These are phyloP conservation scores for Melieria omissa DNA, from an alignment of 2,888 invertebrate species.

Conservation along the genomic window DNA sequence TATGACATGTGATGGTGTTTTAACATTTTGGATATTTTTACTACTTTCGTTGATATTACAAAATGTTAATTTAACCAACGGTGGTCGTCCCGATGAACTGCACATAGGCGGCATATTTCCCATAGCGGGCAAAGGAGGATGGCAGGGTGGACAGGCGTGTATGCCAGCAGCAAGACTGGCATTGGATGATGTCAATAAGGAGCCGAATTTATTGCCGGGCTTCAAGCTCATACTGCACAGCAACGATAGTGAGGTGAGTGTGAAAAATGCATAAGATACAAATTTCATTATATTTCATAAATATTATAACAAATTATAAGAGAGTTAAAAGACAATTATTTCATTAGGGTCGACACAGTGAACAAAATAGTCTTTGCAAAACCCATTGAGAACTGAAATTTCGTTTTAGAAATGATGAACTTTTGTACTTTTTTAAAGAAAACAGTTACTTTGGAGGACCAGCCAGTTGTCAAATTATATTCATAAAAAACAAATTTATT, in stretches of 20 bases:
- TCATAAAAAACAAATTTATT: too few relatives aligned
- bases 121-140: slow-evolving; percentile 94
- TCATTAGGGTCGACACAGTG: background rate
- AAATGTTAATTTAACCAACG: slow-evolving; percentile 61
- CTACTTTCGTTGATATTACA: slow-evolving; percentile 63
- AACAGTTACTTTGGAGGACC: too few relatives aligned
- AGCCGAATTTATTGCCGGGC: slow-evolving; percentile 88
- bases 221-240: slow-evolving; percentile 91
- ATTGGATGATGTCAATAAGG: slow-evolving; percentile 93
- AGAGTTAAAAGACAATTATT: background rate
- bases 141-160: slow-evolving; percentile 99
- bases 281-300: background rate
- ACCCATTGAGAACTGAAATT: too few relatives aligned
- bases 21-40: slow-evolving; percentile 67
- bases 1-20: slow-evolving; percentile 67
- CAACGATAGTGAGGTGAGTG: slow-evolving; percentile 94
- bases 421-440: too few relatives aligned
- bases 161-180: slow-evolving; percentile 98
- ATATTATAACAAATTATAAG: background rate
- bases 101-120: slow-evolving; percentile 99
- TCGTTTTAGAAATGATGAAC: too few relatives aligned
- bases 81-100: slow-evolving; percentile 74
- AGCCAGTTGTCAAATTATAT: too few relatives aligned
- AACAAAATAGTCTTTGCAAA: too few relatives aligned
- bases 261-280: background rate